Evolutionary conservation across 2,797 vertebrate species (phyloP), one percentile per base, ranked within the genome.

Genomic region (Erethizon dorsatum): DNA sequence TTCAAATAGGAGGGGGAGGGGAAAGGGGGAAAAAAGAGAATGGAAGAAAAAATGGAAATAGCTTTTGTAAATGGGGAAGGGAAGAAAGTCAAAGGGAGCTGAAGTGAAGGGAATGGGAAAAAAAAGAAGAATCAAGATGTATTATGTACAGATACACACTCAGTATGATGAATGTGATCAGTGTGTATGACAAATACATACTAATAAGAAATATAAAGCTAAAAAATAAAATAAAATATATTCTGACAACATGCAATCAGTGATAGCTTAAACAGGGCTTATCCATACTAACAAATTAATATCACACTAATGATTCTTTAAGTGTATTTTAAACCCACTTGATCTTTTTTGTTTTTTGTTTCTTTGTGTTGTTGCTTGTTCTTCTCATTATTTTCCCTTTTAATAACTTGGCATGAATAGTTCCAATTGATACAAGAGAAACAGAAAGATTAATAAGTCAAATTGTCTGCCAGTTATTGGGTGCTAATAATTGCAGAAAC

Each of bases 241-340:
- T 50, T 71, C 59, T 78, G 45, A 91, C 54, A 15, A 89, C 47
- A 86, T 83, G 18, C 33, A 85, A 95, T 82, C 33, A 71, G 31
- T 92, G 73, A 88, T 6, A 67, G 20, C 54, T 65, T 71, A 71
- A 88, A 78, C 41, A 50, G 4, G 11, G 28, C 65, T 94, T 95
- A 75, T 82, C 13, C 14, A 88, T 80, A 79, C 78, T 89, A 91
- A 67, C 67, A 78, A 88, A 13, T 71, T 47, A 14, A 50, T 95
- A 65, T 80, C 90, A 80, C 28, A 47, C 85, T 88, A 75, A 78
- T 91, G 15, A 84, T 84, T 95, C 93, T 67, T 91, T 75, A 63
- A 92, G 45, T 77, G 47, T 83, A 93, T 77, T 54, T 96, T 90
- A 94, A 96, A 59, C 17, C 50, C 52, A 80, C 56, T 22, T 61